Conservation (phyloP, 2,113 vertebrate genomes). For the Meleagris gallopavo region DNA sequence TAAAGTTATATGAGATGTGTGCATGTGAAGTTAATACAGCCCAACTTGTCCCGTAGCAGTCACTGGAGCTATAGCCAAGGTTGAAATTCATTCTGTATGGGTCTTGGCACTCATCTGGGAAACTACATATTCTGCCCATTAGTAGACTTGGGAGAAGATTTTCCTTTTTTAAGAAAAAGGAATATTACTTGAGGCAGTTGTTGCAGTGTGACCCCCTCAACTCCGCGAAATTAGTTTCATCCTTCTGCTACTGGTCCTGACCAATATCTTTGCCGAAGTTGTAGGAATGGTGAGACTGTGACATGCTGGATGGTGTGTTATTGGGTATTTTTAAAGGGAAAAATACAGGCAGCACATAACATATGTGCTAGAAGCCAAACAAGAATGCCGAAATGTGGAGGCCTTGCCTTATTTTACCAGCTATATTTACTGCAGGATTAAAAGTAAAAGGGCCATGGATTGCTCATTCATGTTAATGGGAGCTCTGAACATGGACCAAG, state of each 20-base stretch:
- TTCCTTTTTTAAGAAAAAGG: background rate
- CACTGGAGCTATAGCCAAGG: background rate
- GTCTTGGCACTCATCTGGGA: slow-evolving; percentile 14
- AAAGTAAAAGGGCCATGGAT: background rate
- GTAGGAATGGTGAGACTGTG: slow-evolving; percentile 43
- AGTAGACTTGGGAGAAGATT: background rate
- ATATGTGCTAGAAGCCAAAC: background rate
- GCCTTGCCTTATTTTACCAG: slow-evolving; percentile 31
- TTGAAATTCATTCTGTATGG: background rate
- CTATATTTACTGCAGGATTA: background rate
- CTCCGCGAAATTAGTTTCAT: slow-evolving; percentile 1
- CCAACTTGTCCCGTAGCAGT: background rate
- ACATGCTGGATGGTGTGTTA: slow-evolving; percentile 45
- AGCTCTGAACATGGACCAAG: slow-evolving; percentile 35
- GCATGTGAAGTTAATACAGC: background rate
- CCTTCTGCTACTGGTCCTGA: background rate
- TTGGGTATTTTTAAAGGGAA: slow-evolving; percentile 33
- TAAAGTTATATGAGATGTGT: background rate
- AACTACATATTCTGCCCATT: slow-evolving; percentile 20
- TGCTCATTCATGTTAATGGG: background rate
- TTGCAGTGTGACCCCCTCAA: background rate
- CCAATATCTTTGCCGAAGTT: slow-evolving; percentile 23
- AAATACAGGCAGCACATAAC: background rate
- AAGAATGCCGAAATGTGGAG: slow-evolving; percentile 3
- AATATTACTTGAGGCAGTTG: slow-evolving; percentile 25